Base-by-base conservation (phyloP, 1,140 invertebrate species). In the Lerema accius region DNA sequence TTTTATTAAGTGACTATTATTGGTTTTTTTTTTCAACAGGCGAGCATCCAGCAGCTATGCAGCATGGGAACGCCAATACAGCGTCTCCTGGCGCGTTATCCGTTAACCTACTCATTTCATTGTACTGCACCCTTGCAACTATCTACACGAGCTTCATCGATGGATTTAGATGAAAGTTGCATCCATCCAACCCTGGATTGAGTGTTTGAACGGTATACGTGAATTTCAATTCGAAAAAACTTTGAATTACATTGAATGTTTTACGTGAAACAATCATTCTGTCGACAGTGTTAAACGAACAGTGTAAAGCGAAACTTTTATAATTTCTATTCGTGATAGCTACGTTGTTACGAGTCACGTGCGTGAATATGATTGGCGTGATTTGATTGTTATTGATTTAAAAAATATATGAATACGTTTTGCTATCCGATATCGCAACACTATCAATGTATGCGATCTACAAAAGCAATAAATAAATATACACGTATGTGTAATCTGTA, bases 41-140 rank as follows among this genome's bases (percentile, higher is more conserved):
- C 67, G 96, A 96, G 80, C 95, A 96, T 84, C 96, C 95, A 63
- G 95, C 95, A 35, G 96, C 96, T 5, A 96, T 96, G 95, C 95
- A 96, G 85, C 95, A 96, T 72, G 95, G 95, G 11, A 91, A 91
- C 63, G 86, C 86, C 1, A 91, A 91, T 71, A 91, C 90, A 64
- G 90, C 90, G 48, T 91, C 89, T 7, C 83, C 89, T 4, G 87
- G 88, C 45, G 89, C 89, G 0, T 65, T 91, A 16, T 91, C 90
- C 5, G 88, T 91, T 2, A 91, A 91, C 49, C 81, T 91, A 4
- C 73, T 91, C 15, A 91, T 91, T 45, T 91, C 90, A 10, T 69
- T 91, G 4, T 90, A 91, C 62, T 91, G 90, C 73, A 89, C 89
- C 15, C 69, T 91, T 19, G 89, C 90, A 11, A 90, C 87, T 56